Base-by-base conservation (phyloP, 2,888 invertebrate species). In the Microplitis deprimator region DNA sequence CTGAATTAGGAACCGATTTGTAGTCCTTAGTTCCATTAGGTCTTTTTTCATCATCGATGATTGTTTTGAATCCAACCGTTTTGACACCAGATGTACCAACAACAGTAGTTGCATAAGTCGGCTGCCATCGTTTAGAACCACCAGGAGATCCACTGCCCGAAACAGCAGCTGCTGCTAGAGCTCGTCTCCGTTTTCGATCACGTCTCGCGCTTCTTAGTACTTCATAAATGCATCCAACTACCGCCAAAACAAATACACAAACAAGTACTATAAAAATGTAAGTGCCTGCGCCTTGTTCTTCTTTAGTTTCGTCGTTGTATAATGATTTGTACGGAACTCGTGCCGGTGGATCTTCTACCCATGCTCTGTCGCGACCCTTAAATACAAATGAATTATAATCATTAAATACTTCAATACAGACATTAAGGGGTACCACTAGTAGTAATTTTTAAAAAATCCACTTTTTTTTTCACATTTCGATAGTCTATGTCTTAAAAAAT, bases 301-400 rank as follows among this genome's bases (percentile, higher is more conserved):
- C 94, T 60, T 94, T 92, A 16, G 95, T 94, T 13, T 93, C 93
- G 81, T 94, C 93, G 59, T 94, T 93, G 87, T 95, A 94, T 59
- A 93, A 91, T 1, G 95, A 94, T 83, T 94, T 94, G 88, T 96
- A 96, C 0, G 94, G 92, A 10, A 94, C 92, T 73, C 95, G 92
- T 60, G 94, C 94, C 0, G 96, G 96, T 1, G 96, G 95, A 86
- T 96, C 96, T 89, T 95, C 95, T 3, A 95, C 95, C 96, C 96
- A 96, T 0, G 94, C 94, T 84, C 94, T 94, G 83, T 95, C 95
- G 6, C 93, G 93, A 77, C 94, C 95, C 95, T 95, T 85, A 71
- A 85, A 87, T 16, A 29, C 10, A 7, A 38, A 73, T 77, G 41
- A 68, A 64, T 29, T 40, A 68, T 20, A 16, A 5, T 8, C n/a